These are phyloP conservation scores for Disparrhopalites patrizii DNA, from an alignment of 2,888 invertebrate species.

Conservation along the genomic window DNA sequence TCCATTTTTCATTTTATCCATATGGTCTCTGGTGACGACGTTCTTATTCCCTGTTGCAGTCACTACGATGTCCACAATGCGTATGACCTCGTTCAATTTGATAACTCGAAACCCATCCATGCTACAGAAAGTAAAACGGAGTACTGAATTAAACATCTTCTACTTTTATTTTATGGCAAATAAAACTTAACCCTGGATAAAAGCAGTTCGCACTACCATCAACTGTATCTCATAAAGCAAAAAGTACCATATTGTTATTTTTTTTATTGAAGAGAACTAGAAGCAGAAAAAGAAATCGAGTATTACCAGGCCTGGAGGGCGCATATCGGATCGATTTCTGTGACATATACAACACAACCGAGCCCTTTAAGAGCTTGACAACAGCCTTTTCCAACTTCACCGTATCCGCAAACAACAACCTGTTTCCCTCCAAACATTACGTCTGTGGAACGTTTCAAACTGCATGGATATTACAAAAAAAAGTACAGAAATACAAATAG, in stretches of 20 bases:
- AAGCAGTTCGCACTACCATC: too few relatives aligned
- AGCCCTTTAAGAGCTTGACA: slow-evolving; percentile 90
- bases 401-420: slow-evolving; percentile 92
- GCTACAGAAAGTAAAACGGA: too few relatives aligned
- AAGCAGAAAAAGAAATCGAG: not conserved
- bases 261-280: not conserved
- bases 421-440: slow-evolving; percentile 98
- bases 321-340: slow-evolving; percentile 97
- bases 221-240: too few relatives aligned
- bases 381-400: slow-evolving; percentile 96
- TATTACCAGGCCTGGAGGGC: slow-evolving; percentile 84
- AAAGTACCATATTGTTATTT: not conserved
- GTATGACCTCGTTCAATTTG: slow-evolving; percentile 85
- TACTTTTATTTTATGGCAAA: too few relatives aligned
- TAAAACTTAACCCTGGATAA: too few relatives aligned
- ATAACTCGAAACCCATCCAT: slow-evolving; percentile 97
- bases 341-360: slow-evolving; percentile 87
- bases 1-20: slow-evolving; percentile 95
- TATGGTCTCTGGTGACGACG: slow-evolving; percentile 88
- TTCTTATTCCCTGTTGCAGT: slow-evolving; percentile 85
- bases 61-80: slow-evolving; percentile 90
- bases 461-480: slow-evolving; percentile 52
- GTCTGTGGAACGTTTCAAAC: slow-evolving; percentile 83
- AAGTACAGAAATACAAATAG: not conserved
- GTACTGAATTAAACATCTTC: too few relatives aligned